A percentile compares a stretch with the other conserved stretches of the same genome.
Conservation (phyloP, 1,140 invertebrate genomes). For the Drosophila tropicalis region DNA sequence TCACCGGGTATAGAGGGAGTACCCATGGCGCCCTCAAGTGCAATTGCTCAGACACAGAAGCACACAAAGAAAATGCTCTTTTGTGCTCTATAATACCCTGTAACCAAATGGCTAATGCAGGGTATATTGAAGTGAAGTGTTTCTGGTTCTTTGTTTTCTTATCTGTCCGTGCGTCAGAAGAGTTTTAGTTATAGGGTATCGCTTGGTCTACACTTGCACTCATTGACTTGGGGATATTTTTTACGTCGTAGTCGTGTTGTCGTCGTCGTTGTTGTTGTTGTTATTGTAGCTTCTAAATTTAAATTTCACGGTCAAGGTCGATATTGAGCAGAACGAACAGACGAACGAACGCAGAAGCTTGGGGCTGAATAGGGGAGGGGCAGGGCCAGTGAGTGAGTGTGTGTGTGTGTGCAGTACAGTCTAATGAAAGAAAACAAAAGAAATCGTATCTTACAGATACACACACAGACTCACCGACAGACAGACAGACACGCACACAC, state of each 20-base stretch:
- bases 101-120: background rate
- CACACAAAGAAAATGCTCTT: slow-evolving; percentile 41
- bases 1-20: slow-evolving; percentile 15
- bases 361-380: background rate
- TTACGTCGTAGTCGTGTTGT: slow-evolving; percentile 64
- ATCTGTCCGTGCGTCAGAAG: too few relatives aligned
- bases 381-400: background rate
- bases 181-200: background rate
- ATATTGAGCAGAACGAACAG: slow-evolving; percentile 42
- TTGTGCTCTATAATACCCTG: slow-evolving; percentile 34
- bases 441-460: slow-evolving; percentile 53
- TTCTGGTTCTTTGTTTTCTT: too few relatives aligned
- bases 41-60: slow-evolving; percentile 14
- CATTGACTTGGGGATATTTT: slow-evolving; percentile 37
- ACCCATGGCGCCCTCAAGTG: slow-evolving; percentile 34
- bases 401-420: slow-evolving; percentile 50
- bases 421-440: slow-evolving; percentile 48
- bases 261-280: slow-evolving; percentile 23
- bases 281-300: slow-evolving; percentile 67
- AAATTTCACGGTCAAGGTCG: slow-evolving; percentile 81
- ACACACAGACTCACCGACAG: background rate
- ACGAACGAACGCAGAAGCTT: slow-evolving; percentile 1
- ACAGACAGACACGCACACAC: background rate
- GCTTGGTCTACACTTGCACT: background rate
- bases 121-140: too few relatives aligned